A percentile compares a stretch with the other conserved stretches of the same genome.
Conservation (phyloP, 2,797 vertebrate species). For the Rhodeus uyekii region DNA sequence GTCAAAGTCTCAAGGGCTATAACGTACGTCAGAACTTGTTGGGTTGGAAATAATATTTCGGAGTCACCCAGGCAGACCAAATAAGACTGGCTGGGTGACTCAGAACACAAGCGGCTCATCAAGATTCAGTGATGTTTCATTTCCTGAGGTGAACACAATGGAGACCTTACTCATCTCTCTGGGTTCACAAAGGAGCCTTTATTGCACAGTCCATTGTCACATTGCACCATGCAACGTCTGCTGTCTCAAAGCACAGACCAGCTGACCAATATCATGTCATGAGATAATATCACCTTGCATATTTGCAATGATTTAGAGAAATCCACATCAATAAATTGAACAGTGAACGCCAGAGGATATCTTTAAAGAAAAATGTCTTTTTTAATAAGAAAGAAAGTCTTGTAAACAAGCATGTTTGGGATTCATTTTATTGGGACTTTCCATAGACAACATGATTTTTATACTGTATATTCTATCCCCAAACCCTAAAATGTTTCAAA, state of each 20-base stretch:
- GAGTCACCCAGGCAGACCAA: slow-evolving; percentile 66
- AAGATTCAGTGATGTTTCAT: slow-evolving; percentile 71
- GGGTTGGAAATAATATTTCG: slow-evolving; percentile 20
- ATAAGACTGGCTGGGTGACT: slow-evolving; percentile 78
- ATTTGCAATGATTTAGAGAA: slow-evolving; percentile 2
- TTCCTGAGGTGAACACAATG: slow-evolving; percentile 77
- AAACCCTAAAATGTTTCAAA: too few relatives aligned
- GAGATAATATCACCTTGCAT: slow-evolving; percentile 31
- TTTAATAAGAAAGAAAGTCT: too few relatives aligned
- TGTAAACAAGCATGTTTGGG: neutral
- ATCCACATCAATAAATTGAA: neutral
- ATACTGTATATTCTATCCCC: neutral
- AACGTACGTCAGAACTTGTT: slow-evolving; percentile 7
- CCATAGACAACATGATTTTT: neutral
- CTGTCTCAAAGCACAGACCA: slow-evolving; percentile 26
- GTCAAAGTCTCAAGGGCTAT: neutral
- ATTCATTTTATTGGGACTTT: neutral
- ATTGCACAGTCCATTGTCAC: slow-evolving; percentile 36
- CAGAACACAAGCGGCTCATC: slow-evolving; percentile 69
- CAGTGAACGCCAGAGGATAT: neutral
- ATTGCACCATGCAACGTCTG: slow-evolving; percentile 30
- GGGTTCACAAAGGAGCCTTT: slow-evolving; percentile 61
- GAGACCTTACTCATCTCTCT: slow-evolving; percentile 67
- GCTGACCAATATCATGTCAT: slow-evolving; percentile 37
- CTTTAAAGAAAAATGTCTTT: neutral